Evolutionary conservation across 2,888 invertebrate genomes (phyloP).

Genomic region (Rhagonycha lutea): DNA sequence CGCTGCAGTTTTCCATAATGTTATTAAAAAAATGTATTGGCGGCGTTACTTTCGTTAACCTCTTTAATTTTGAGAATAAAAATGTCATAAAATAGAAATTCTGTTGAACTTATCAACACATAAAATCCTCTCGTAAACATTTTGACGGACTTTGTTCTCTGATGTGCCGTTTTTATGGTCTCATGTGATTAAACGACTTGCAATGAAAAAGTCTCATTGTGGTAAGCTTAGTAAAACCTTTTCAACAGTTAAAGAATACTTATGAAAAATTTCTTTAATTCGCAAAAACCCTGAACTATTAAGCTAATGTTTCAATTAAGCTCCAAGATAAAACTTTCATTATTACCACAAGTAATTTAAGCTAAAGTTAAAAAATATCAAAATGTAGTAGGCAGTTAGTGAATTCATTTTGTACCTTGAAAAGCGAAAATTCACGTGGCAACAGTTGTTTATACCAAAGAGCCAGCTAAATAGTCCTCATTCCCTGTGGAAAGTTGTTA

Average conservation of each 20-base stretch:
- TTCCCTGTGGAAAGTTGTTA: neutral
- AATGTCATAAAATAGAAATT: neutral
- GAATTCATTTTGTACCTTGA: neutral
- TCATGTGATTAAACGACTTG: neutral
- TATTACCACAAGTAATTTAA: neutral
- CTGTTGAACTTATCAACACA: neutral
- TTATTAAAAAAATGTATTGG: neutral
- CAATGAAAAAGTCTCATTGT: neutral
- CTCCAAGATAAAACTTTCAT: neutral
- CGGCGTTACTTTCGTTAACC: neutral
- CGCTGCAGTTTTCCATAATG: no score
- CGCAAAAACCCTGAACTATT: neutral
- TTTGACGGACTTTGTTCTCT: neutral
- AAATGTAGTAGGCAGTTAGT: neutral
- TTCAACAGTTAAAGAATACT: neutral
- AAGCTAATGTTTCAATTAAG: neutral
- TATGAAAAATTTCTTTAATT: neutral
- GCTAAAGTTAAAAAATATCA: neutral
- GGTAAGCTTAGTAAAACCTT: neutral
- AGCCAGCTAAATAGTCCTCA: neutral
- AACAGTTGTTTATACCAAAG: neutral
- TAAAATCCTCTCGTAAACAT: neutral
- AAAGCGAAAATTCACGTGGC: neutral
- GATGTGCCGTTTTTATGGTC: neutral
- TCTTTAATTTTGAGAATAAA: neutral